Evolutionary conservation across 2,113 vertebrate species (phyloP), one percentile per base, ranked within the genome.

Genomic region (Alligator mississippiensis): DNA sequence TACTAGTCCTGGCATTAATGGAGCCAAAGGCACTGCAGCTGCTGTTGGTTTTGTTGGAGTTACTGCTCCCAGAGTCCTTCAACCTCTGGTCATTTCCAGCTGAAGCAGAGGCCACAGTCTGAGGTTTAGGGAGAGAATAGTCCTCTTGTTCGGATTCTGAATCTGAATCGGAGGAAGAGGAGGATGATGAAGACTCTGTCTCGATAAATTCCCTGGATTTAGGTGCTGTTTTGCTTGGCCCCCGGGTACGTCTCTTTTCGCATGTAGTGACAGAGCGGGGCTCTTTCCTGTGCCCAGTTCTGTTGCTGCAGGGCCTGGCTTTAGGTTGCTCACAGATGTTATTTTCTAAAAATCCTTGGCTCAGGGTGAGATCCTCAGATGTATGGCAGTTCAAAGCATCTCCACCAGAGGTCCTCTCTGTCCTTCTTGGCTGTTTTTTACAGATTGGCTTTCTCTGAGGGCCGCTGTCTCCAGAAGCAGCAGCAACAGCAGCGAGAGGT

Each of bases 121-220:
- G 97, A 2, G 96, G 98, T 96, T 98, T 99, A 95, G 98, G 90
- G 93, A 98, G 91, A 0, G 96, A 96, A 28, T 74, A 97, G 90
- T 98, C 98, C 58, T 97, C 98, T 80, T 87, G 94, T 91, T 98
- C 98, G 0, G 98, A 98, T 89, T 99, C 99, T 4, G 98, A 98
- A 75, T 98, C 98, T 0, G 98, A 98, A 82, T 97, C 98, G 0
- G 98, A 98, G 75, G 98, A 98, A 12, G 98, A 98, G 0, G 98
- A 96, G 0, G 98, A 99, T 10, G 82, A 98, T 0, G 97, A 98
- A 12, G 98, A 98, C 80, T 98, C 98, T 0, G 98, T 98, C 72
- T 98, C 98, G 8, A 98, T 97, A 85, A 98, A 98, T 86, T 97
- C 98, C 97, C 97, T 98, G 82, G 93, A 97, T 77, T 98, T 98